Conservation (phyloP, 2,113 vertebrate genomes). For the Macrotis lagotis region DNA sequence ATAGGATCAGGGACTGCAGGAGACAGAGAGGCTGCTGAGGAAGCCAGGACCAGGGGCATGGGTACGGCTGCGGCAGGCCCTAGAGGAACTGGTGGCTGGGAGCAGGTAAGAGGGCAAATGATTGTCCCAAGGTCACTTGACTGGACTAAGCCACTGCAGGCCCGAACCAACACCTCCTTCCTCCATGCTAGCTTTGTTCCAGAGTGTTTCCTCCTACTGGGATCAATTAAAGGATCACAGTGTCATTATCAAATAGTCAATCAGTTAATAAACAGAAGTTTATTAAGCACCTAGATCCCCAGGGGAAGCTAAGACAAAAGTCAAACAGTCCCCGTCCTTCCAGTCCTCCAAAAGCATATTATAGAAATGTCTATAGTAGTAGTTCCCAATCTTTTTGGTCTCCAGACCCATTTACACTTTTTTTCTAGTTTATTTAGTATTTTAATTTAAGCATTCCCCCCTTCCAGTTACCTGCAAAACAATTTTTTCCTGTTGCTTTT, state of each 20-base stretch:
- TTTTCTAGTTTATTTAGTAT: too few species aligned
- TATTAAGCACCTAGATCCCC: not conserved
- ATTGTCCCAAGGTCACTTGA: not conserved
- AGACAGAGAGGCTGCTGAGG: slow-evolving; percentile 88
- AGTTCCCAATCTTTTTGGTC: not conserved
- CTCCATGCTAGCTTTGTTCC: not conserved
- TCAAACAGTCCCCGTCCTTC: not conserved
- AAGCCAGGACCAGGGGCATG: slow-evolving; percentile 85
- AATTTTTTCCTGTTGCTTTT: too few species aligned
- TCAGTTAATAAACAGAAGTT: not conserved
- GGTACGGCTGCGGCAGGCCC: slow-evolving; percentile 84
- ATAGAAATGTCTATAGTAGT: not conserved
- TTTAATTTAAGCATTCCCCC: too few species aligned
- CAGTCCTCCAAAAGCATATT: not conserved
- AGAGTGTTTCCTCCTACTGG: not conserved
- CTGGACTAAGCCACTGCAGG: not conserved
- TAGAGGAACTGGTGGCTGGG: slow-evolving; percentile 91
- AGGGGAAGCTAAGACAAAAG: not conserved
- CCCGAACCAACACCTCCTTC: not conserved
- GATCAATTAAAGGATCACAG: not conserved
- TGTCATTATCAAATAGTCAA: not conserved
- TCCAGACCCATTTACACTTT: not conserved
- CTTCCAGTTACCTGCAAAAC: too few species aligned
- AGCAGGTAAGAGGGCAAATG: slow-evolving; percentile 88
- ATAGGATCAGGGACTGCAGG: slow-evolving; percentile 90